Percentiles rank a stretch among this genome's conserved stretches.
These are phyloP conservation scores for Hirudinaria manillensis DNA, from an alignment of 2,888 invertebrate genomes.

Conservation along the genomic window DNA sequence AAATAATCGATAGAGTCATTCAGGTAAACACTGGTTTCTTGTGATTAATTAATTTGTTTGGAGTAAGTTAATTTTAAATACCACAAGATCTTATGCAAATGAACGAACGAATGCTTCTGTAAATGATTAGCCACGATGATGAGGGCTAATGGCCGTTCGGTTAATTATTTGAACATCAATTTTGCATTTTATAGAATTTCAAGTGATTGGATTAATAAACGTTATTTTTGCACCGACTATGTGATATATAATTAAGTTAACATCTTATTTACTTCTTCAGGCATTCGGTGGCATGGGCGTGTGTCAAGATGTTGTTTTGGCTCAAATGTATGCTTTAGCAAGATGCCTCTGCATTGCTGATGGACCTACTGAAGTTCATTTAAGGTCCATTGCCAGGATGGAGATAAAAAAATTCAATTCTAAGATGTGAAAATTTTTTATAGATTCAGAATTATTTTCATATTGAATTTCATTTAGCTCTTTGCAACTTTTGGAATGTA, in stretches of 20 bases:
- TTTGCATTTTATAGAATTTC: no score
- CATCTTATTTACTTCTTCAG: slow-evolving; percentile 42
- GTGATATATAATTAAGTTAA: no score
- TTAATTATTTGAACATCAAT: no score
- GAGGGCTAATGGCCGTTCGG: no score
- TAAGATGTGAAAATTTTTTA: neutral
- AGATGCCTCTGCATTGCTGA: slow-evolving; percentile 55
- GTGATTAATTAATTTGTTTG: neutral
- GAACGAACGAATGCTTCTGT: no score
- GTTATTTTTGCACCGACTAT: no score
- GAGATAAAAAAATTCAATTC: slow-evolving; percentile 40
- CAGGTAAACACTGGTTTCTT: slow-evolving; percentile 42
- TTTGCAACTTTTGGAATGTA: no score
- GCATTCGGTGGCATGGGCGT: slow-evolving; percentile 52
- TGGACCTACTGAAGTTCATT: slow-evolving; percentile 56
- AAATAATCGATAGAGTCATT: slow-evolving; percentile 52
- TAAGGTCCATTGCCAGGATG: slow-evolving; percentile 45
- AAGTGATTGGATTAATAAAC: no score
- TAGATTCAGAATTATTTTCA: neutral
- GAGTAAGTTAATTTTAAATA: no score
- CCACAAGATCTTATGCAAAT: no score
- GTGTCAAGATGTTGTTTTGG: slow-evolving; percentile 52
- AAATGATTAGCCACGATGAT: no score
- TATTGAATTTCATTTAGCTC: no score
- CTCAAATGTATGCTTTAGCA: slow-evolving; percentile 51